Evolutionary conservation across 2,113 vertebrate genomes (phyloP).

Genomic region (Antechinus stuartii): DNA sequence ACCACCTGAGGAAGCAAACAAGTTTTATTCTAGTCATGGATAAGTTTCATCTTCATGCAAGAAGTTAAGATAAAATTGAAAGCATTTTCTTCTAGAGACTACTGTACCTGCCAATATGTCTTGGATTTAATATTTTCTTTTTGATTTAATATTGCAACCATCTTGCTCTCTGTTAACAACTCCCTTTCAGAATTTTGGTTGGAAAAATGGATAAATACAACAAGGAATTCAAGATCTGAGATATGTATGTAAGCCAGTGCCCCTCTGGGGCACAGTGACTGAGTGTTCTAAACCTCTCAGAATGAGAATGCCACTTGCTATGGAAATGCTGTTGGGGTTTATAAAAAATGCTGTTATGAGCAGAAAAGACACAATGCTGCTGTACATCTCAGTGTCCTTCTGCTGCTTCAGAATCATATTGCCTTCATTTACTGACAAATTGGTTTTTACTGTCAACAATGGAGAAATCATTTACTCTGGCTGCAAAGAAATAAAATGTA

Average conservation of each 20-base stretch:
- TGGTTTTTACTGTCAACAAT: conserved; percentile 55
- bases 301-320: background rate
- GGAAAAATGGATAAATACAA: conserved; percentile 27
- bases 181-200: background rate
- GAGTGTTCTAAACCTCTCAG: background rate
- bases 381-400: background rate
- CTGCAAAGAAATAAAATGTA: conserved; percentile 45
- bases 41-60: background rate
- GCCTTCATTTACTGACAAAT: conserved; percentile 56
- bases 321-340: background rate
- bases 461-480: conserved; percentile 47
- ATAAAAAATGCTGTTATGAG: background rate
- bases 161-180: background rate
- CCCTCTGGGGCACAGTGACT: background rate
- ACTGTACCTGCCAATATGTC: background rate
- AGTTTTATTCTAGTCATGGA: background rate
- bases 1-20: background rate
- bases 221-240: background rate
- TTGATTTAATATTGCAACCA: background rate
- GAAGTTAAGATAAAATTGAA: background rate
- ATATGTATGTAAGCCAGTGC: background rate
- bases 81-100: background rate
- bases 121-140: background rate
- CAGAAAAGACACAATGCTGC: background rate
- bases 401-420: conserved; percentile 48